A percentile compares a stretch with the other conserved stretches of the same genome.
Conservation (phyloP, 2,797 vertebrate genomes). For the Hemibagrus guttatus region DNA sequence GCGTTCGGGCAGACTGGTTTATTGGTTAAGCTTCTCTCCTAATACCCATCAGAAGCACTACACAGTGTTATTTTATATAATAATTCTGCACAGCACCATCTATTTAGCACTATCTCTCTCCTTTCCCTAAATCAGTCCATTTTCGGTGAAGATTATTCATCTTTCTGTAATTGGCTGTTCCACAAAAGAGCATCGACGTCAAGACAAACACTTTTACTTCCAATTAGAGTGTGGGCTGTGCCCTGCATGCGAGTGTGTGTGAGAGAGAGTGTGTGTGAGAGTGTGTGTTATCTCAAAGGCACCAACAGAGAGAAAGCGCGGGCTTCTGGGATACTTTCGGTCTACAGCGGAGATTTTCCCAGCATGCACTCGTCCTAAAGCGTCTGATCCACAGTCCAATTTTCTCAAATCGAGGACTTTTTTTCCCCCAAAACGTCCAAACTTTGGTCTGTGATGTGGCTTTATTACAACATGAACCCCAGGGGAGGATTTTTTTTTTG, state of each 20-base stretch:
- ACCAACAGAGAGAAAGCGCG: not conserved
- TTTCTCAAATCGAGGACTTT: not conserved
- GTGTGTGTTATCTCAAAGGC: slow-evolving; percentile 34
- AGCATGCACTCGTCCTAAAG: slow-evolving; percentile 5
- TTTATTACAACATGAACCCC: not conserved
- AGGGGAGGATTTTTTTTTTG: slow-evolving; percentile 23
- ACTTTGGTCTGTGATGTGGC: not conserved
- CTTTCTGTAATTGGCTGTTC: not conserved
- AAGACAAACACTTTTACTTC: not conserved
- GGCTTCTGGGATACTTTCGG: slow-evolving; percentile 11
- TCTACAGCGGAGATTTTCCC: slow-evolving; percentile 17
- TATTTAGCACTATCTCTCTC: not conserved
- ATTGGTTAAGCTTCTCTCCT: not conserved
- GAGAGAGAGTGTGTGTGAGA: too few species aligned
- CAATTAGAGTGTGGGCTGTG: slow-evolving; percentile 67
- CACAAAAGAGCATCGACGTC: not conserved
- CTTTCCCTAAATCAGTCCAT: not conserved
- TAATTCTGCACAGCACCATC: not conserved
- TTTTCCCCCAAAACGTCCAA: not conserved
- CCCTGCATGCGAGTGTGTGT: not conserved
- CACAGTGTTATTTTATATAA: not conserved
- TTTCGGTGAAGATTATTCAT: not conserved
- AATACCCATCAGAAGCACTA: not conserved
- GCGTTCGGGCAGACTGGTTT: not conserved
- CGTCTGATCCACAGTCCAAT: not conserved